phyloP scores from a whole-genome alignment of 2,797 vertebrate genomes.

The Numenius phaeopus region DNA sequence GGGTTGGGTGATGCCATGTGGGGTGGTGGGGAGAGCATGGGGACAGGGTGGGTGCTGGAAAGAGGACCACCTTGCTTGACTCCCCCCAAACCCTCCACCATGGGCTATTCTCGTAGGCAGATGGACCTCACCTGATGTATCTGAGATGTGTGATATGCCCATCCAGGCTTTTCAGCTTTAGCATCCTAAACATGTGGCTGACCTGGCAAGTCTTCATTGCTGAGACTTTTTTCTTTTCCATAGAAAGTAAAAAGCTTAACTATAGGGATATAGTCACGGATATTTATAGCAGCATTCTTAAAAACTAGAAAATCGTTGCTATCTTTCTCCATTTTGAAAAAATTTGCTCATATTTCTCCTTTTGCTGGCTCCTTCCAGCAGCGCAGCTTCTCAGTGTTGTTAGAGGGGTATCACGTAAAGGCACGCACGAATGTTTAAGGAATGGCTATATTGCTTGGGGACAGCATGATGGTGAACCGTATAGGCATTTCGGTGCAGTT shows the following conservation, averaged over 20 bases:
- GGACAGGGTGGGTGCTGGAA: background rate
- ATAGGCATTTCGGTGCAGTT: rapidly evolving
- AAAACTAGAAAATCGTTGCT: background rate
- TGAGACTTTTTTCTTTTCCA: background rate
- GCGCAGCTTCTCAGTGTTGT: background rate
- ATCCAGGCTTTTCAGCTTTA: background rate
- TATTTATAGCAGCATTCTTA: background rate
- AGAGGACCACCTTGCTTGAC: background rate
- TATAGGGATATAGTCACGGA: rapidly evolving
- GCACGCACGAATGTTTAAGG: background rate
- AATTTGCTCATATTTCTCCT: background rate
- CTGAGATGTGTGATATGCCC: background rate
- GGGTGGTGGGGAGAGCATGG: background rate
- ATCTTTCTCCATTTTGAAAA: background rate
- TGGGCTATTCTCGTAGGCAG: background rate
- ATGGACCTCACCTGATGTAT: background rate
- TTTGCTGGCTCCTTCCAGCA: background rate
- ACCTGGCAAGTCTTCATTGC: background rate
- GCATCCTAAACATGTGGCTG: background rate
- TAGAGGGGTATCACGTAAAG: background rate
- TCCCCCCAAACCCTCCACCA: background rate
- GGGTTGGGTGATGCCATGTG: background rate
- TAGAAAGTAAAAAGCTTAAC: background rate
- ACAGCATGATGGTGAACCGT: background rate
- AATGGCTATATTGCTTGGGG: rapidly evolving